Evolutionary conservation across 2,797 vertebrate genomes (phyloP).

Genomic region (Anguilla obscura): DNA sequence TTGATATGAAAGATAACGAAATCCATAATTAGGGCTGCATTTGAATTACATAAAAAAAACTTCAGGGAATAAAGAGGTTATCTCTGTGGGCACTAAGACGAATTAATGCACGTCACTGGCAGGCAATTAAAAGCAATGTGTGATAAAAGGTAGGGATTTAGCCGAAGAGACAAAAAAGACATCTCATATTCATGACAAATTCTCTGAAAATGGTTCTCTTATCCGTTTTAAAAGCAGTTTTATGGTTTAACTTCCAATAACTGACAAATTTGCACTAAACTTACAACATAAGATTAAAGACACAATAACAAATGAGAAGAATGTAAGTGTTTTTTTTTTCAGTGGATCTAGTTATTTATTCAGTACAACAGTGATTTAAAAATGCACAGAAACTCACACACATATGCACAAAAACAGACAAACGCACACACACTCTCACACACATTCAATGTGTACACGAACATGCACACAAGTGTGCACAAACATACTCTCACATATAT

Average conservation of each 20-base stretch:
- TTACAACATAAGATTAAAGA: not conserved
- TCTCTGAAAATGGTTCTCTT: not conserved
- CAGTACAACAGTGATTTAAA: not conserved
- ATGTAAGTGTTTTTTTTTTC: not conserved
- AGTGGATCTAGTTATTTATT: not conserved
- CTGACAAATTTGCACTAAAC: conserved; percentile 2
- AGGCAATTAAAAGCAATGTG: conserved; percentile 19
- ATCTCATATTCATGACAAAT: not conserved
- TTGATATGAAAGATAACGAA: conserved; percentile 10
- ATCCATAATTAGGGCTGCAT: conserved; percentile 16
- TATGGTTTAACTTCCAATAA: not conserved
- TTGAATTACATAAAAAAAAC: conserved; percentile 12
- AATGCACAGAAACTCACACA: too few relatives aligned
- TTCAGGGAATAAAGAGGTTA: conserved; percentile 10
- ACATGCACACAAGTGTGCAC: not conserved
- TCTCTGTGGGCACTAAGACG: not conserved
- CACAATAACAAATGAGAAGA: not conserved
- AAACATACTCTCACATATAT: not conserved
- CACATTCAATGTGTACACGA: not conserved
- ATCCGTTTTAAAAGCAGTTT: not conserved
- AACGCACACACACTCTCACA: not conserved
- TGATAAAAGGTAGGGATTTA: not conserved
- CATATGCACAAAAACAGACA: too few relatives aligned
- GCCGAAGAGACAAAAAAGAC: not conserved
- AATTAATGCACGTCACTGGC: not conserved